phyloP scores from a whole-genome alignment of 1,140 invertebrate species.

The Drosophila ironensis region DNA sequence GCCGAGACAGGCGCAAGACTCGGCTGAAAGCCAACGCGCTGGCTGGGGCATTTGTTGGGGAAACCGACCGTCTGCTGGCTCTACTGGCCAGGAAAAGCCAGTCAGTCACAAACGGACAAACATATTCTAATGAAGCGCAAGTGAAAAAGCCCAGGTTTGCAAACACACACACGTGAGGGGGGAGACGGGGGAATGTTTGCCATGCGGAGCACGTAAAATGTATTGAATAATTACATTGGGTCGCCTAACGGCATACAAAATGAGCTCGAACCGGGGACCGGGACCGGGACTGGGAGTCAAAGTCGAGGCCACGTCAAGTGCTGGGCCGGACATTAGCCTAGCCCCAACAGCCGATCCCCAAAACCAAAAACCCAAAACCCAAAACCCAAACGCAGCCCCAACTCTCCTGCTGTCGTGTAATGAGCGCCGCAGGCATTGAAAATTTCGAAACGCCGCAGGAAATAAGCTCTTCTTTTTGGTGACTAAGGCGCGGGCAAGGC shows the following conservation, averaged over 20 bases:
- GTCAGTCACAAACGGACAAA: slow-evolving; percentile 25
- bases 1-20: background rate
- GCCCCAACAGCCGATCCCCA: too few relatives aligned
- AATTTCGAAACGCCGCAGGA: slow-evolving; percentile 56
- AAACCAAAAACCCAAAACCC: too few relatives aligned
- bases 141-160: slow-evolving; percentile 25
- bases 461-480: slow-evolving; percentile 41
- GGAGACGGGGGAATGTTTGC: slow-evolving; percentile 14
- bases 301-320: slow-evolving; percentile 33
- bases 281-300: slow-evolving; percentile 11
- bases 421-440: slow-evolving; percentile 61
- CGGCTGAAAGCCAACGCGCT: too few relatives aligned
- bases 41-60: too few relatives aligned
- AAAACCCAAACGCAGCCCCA: background rate
- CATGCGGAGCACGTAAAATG: slow-evolving; percentile 74
- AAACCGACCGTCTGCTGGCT: too few relatives aligned
- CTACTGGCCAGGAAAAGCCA: too few relatives aligned
- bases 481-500: background rate
- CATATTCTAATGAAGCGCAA: slow-evolving; percentile 72
- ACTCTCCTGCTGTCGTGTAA: slow-evolving; percentile 43
- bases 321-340: slow-evolving; percentile 43
- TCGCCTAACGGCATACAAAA: slow-evolving; percentile 73
- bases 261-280: slow-evolving; percentile 19
- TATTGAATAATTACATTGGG: slow-evolving; percentile 79
- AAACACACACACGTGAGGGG: slow-evolving; percentile 11